Conservation (phyloP, 1,140 invertebrate species). For the Trachymyrmex cornetzi region DNA sequence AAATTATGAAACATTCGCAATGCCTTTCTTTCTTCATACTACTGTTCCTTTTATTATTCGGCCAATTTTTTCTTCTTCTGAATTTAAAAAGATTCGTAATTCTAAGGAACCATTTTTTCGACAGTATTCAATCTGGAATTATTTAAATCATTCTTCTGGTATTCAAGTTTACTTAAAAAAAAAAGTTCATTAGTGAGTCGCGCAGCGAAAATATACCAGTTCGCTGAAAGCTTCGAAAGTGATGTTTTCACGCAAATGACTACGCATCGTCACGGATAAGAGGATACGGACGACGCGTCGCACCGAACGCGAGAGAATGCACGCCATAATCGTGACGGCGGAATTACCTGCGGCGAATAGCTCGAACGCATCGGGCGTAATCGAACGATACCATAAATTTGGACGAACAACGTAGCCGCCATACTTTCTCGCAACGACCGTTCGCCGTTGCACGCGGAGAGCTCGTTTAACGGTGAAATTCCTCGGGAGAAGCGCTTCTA, state of each 20-base stretch:
- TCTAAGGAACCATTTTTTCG: not conserved
- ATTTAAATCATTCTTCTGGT: not conserved
- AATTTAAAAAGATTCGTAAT: too few relatives aligned
- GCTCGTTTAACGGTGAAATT: constrained; percentile 53
- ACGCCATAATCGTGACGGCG: constrained; percentile 44
- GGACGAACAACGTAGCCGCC: constrained; percentile 7
- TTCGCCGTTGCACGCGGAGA: not conserved
- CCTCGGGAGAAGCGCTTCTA: not conserved
- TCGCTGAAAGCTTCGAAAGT: not conserved
- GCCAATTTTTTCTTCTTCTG: not conserved
- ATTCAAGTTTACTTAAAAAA: not conserved
- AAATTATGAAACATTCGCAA: not conserved
- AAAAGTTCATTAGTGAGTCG: not conserved
- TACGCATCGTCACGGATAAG: not conserved
- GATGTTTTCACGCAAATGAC: too few relatives aligned
- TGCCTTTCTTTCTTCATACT: not conserved
- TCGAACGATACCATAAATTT: constrained; percentile 73
- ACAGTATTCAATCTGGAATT: not conserved
- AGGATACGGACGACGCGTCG: constrained; percentile 6
- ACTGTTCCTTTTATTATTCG: not conserved
- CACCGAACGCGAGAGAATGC: constrained; percentile 14
- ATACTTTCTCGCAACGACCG: constrained; percentile 41
- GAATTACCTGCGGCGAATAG: constrained; percentile 43
- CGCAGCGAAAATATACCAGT: too few relatives aligned
- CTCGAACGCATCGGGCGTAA: constrained; percentile 60